These are phyloP conservation scores for Pseudochirops corinnae DNA, from an alignment of 2,797 vertebrate species.

Conservation along the genomic window DNA sequence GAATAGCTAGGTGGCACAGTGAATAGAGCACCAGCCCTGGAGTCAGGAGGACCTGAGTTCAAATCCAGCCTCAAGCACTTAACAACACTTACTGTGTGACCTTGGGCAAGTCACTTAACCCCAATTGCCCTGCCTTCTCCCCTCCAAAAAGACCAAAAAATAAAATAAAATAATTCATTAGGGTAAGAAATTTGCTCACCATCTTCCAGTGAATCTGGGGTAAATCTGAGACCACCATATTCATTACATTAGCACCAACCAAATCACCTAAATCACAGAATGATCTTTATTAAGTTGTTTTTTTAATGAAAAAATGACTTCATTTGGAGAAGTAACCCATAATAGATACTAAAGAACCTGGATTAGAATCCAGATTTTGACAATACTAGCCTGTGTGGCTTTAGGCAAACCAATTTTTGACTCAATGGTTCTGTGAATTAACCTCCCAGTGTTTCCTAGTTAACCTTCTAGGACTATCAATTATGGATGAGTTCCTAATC, in stretches of 20 bases:
- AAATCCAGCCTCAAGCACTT: no score
- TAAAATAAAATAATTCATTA: neutral
- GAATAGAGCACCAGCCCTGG: no score
- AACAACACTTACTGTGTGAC: no score
- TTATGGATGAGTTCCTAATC: neutral
- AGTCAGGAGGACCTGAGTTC: no score
- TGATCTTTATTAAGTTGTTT: constrained; percentile 41
- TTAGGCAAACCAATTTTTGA: neutral
- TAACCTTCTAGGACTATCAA: neutral
- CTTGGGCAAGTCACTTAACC: no score
- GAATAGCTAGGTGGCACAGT: no score
- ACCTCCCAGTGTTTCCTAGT: neutral
- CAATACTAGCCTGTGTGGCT: neutral
- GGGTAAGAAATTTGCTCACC: neutral
- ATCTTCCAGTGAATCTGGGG: constrained; percentile 23
- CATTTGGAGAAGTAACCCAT: neutral
- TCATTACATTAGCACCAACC: constrained; percentile 31
- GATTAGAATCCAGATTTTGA: neutral
- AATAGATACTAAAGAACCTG: neutral
- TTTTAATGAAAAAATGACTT: neutral
- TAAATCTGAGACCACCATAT: neutral
- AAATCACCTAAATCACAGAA: constrained; percentile 23
- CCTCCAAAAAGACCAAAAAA: no score
- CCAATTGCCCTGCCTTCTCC: no score
- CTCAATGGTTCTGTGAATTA: neutral